These are phyloP conservation scores for Aphidius gifuensis DNA, from an alignment of 1,140 invertebrate genomes.

Conservation along the genomic window DNA sequence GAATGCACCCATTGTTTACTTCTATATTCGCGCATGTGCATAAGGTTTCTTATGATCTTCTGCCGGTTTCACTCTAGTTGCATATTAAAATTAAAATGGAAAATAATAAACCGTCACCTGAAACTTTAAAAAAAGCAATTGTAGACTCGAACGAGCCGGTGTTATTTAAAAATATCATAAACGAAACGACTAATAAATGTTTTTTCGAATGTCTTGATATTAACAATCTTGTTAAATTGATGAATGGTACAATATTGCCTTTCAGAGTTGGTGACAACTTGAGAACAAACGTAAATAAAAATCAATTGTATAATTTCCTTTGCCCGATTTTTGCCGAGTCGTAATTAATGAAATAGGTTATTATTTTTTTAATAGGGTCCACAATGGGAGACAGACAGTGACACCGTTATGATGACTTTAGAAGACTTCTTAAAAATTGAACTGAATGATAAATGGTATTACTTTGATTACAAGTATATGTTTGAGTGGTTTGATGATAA, in stretches of 20 bases:
- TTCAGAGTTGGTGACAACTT: constrained; percentile 53
- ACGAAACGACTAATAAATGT: constrained; percentile 29
- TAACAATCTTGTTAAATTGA: constrained; percentile 45
- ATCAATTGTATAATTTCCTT: neutral
- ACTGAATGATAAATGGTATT: constrained; percentile 62
- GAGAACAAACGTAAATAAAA: constrained; percentile 42
- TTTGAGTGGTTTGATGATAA: constrained; percentile 64
- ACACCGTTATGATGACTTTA: constrained; percentile 58
- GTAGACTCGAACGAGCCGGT: constrained; percentile 41
- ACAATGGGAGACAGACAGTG: constrained; percentile 73
- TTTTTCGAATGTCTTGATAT: constrained; percentile 50
- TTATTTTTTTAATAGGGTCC: constrained; percentile 56
- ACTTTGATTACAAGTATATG: constrained; percentile 85
- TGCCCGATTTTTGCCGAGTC: neutral
- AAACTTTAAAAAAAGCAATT: constrained; percentile 33
- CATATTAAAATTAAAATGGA: neutral
- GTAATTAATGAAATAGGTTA: constrained; percentile 22
- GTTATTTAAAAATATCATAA: constrained; percentile 44
- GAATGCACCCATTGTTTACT: no score
- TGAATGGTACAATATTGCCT: constrained; percentile 45
- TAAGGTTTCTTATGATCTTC: no score
- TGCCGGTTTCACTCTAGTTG: no score
- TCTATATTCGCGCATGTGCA: no score
- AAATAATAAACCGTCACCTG: constrained; percentile 10
- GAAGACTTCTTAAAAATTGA: constrained; percentile 60